These are phyloP conservation scores for Chloroceryle aenea DNA, from an alignment of 2,113 vertebrate species.

Conservation along the genomic window DNA sequence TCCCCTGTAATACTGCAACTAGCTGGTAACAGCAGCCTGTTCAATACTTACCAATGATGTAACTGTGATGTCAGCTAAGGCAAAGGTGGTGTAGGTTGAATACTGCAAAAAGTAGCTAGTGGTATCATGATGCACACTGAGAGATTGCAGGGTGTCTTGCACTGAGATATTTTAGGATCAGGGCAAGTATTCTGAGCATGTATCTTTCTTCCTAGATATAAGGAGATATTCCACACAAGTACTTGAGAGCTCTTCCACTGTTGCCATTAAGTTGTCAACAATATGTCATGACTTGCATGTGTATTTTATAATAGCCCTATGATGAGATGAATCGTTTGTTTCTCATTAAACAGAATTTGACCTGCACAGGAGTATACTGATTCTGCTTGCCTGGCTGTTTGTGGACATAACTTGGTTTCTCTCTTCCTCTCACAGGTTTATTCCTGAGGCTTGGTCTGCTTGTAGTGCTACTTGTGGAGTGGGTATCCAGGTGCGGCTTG, in stretches of 20 bases:
- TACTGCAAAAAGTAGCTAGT: neutral
- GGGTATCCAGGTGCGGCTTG: constrained; percentile 84
- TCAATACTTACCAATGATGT: neutral
- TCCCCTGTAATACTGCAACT: neutral
- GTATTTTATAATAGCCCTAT: neutral
- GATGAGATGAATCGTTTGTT: neutral
- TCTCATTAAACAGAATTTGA: neutral
- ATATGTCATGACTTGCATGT: neutral
- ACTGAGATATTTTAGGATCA: neutral
- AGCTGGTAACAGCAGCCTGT: neutral
- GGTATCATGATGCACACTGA: neutral
- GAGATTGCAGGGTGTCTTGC: neutral
- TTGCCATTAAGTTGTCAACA: neutral
- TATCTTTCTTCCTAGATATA: neutral
- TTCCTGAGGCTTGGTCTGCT: constrained; percentile 89
- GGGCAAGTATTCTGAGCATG: neutral
- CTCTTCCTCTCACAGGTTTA: constrained; percentile 80
- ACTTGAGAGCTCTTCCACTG: neutral
- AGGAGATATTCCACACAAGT: neutral
- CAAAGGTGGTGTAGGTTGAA: neutral
- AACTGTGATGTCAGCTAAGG: neutral
- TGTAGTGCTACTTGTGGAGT: constrained; percentile 91
- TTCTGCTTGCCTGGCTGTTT: neutral
- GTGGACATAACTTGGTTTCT: neutral
- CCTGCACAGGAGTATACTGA: neutral